Evolutionary conservation across 2,888 invertebrate genomes (phyloP).

Genomic region (Lasioglossum figueresi): DNA sequence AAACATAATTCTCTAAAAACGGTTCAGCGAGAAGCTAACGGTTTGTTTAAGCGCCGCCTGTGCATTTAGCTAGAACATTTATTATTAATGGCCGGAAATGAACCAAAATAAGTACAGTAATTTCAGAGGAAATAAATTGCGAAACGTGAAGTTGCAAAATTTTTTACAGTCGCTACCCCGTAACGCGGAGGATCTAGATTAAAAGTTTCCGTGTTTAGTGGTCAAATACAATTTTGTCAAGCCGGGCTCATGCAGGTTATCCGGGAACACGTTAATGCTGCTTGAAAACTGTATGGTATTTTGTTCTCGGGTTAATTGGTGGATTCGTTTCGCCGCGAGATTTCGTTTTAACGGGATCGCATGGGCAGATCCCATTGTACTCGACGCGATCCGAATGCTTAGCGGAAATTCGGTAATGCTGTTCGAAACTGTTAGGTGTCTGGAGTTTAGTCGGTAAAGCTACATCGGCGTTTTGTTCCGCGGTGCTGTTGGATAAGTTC

Average conservation of each 20-base stretch:
- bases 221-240: neutral
- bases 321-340: neutral
- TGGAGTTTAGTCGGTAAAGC: constrained; percentile 1
- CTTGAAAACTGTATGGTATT: neutral
- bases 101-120: neutral
- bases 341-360: neutral
- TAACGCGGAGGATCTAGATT: neutral
- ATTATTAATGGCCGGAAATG: no score
- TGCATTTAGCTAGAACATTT: no score
- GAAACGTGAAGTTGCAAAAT: neutral
- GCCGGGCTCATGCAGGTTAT: neutral
- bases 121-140: neutral
- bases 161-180: neutral
- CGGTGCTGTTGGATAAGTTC: neutral
- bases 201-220: neutral
- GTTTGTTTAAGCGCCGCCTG: neutral
- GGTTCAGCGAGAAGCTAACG: neutral
- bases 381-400: constrained; percentile 11
- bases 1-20: no score
- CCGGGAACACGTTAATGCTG: neutral
- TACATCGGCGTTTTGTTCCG: constrained; percentile 2
- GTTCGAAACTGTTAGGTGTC: constrained; percentile 12
- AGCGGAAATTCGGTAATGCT: constrained; percentile 13
- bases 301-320: neutral
- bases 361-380: neutral